Evolutionary conservation across 2,797 vertebrate species (phyloP), one percentile per base, ranked within the genome.

Genomic region (Karalla daura): DNA sequence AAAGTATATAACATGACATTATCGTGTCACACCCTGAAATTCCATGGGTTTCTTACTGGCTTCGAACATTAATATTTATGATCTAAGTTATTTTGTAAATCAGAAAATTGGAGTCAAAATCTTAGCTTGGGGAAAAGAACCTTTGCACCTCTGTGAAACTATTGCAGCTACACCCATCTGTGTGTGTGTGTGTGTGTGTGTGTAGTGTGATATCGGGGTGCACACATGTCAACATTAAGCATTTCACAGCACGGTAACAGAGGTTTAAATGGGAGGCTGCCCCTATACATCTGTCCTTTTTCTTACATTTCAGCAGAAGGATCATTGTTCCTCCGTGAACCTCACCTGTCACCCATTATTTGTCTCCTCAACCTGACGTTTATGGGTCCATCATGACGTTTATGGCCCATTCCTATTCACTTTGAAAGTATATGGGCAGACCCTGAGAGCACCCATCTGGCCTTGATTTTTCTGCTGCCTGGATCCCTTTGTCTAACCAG

Each of bases 391-490:
- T 76, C 65, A 13, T 74, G 72, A 80, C 37, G 10, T 88, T 86
- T 79, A 86, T 56, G 51, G 70, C 44, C 75, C 65, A 23, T 79
- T 82, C 63, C 46, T 66, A 44, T 63, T 78, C 54, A 73, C 63
- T 69, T 53, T 79, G 64, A 83, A 76, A 52, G 61, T 25, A 74
- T 30, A 36, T 24, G 46, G 55, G 39, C 15, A 36, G 52, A 53
- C 69, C 58, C 60, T 70, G 49, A 81, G 61, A 62, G 61, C 64
- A 52, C 37, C 74, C 86, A 89, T 86, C 78, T 89, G 89, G 79
- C 45, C 85, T 64, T 81, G 45, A 80, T 88, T 80, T 75, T 27
- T 65, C 39, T 33, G 54, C 76, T 69, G 55, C 76, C 64, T 74
- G 6, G 17, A 76, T 60, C 41, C 66, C 44, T 69, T 60, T 77